Conservation (phyloP, 2,888 invertebrate genomes). For the Callinectes sapidus region DNA sequence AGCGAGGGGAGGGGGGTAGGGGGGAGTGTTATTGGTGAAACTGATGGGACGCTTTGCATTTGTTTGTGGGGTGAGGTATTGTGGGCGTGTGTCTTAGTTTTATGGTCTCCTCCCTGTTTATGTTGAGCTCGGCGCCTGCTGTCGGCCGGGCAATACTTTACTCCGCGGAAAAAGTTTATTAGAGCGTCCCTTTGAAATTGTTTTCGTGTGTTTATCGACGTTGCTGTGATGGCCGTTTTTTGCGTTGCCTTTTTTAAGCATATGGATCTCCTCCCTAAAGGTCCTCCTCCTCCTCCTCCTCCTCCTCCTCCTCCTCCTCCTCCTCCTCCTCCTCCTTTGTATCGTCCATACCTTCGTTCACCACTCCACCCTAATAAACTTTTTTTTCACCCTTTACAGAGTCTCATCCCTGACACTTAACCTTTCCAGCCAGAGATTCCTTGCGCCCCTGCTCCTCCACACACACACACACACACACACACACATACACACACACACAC, state of each 20-base stretch:
- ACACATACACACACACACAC: neutral
- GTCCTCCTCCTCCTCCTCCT: slow-evolving; percentile 1
- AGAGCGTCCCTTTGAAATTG: neutral
- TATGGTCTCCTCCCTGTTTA: slow-evolving; percentile 18
- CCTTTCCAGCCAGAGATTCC: neutral
- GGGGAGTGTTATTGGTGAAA: neutral
- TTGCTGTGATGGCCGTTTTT: neutral
- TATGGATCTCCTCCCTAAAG: neutral
- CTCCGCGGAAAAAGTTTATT: neutral
- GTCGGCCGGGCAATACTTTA: slow-evolving; percentile 2
- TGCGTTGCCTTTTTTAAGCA: neutral
- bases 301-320: slow-evolving; percentile 22
- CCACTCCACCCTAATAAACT: slow-evolving; percentile 1
- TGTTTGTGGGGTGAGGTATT: slow-evolving; percentile 24
- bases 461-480: neutral
- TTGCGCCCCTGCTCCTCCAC: neutral
- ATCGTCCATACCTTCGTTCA: slow-evolving; percentile 26
- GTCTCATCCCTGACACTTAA: slow-evolving; percentile 6
- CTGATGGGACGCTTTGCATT: slow-evolving; percentile 33
- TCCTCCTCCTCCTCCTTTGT: slow-evolving; percentile 16
- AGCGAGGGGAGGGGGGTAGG: no score
- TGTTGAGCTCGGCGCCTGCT: slow-evolving; percentile 3
- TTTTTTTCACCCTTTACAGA: neutral
- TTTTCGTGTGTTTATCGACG: neutral
- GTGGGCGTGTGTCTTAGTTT: slow-evolving; percentile 21